phyloP scores from a whole-genome alignment of 2,888 invertebrate genomes.

The Zaprionus obscuricornis region DNA sequence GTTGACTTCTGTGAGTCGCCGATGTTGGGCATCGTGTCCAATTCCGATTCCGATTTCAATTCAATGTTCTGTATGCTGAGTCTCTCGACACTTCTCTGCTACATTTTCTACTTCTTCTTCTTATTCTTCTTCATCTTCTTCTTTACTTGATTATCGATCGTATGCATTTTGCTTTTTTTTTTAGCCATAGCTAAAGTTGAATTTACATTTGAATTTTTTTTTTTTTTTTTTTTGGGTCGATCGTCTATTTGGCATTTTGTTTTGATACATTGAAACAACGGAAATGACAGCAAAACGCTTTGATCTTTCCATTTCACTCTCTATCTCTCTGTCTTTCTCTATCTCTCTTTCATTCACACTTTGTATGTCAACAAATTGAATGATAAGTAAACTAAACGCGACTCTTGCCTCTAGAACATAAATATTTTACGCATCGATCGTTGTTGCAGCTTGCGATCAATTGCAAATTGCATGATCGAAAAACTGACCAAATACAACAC shows the following conservation, averaged over 20 bases:
- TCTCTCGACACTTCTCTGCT: too few relatives aligned
- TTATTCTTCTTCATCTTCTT: too few relatives aligned
- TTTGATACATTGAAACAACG: slow-evolving; percentile 42
- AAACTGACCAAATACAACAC: slow-evolving; percentile 18
- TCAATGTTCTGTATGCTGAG: too few relatives aligned
- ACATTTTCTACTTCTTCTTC: too few relatives aligned
- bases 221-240: slow-evolving; percentile 2
- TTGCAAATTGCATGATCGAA: slow-evolving; percentile 37
- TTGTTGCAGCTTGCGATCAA: too few relatives aligned
- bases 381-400: slow-evolving; percentile 21
- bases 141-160: slow-evolving; percentile 64
- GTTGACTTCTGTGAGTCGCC: slow-evolving; percentile 10
- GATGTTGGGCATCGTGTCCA: slow-evolving; percentile 24
- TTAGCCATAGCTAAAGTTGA: too few relatives aligned
- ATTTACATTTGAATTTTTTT: slow-evolving; percentile 1
- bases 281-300: slow-evolving; percentile 61
- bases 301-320: too few relatives aligned
- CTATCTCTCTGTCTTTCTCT: too few relatives aligned
- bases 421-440: too few relatives aligned
- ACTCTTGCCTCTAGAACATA: slow-evolving; percentile 2
- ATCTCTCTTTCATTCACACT: too few relatives aligned
- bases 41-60: slow-evolving; percentile 34
- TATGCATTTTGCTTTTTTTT: too few relatives aligned
- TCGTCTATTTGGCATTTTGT: slow-evolving; percentile 10
- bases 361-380: slow-evolving; percentile 62